A percentile compares a stretch with the other conserved stretches of the same genome.
Evolutionary conservation across 2,888 invertebrate species (phyloP).

Genomic region (Ichneumon xanthorius): DNA sequence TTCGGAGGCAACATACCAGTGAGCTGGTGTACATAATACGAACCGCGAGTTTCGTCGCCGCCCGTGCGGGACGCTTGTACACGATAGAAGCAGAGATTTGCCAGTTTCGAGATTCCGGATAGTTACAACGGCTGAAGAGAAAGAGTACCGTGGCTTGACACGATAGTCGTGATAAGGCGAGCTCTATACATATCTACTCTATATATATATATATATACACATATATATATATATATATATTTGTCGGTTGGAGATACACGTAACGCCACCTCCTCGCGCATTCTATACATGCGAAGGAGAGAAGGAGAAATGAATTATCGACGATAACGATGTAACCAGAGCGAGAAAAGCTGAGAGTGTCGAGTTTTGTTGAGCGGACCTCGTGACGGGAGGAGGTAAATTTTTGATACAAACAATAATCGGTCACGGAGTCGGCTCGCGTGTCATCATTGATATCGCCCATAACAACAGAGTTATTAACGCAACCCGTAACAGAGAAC

Average conservation of each 20-base stretch:
- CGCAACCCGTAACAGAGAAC: neutral
- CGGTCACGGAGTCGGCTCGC: neutral
- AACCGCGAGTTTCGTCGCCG: neutral
- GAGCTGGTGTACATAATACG: neutral
- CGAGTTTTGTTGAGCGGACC: neutral
- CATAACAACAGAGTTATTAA: neutral
- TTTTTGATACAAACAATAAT: conserved; percentile 3
- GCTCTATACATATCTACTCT: neutral
- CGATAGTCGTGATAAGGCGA: conserved; percentile 21
- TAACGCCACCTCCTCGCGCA: neutral
- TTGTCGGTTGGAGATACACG: neutral
- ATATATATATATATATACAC: neutral
- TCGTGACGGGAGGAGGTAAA: neutral
- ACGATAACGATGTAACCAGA: conserved; percentile 14
- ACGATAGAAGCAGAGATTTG: conserved; percentile 12
- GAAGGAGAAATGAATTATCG: conserved; percentile 1
- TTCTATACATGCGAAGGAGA: neutral
- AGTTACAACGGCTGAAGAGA: neutral
- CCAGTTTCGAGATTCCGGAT: neutral
- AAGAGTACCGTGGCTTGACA: conserved; percentile 1
- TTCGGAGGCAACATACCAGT: conserved; percentile 5
- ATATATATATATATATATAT: neutral
- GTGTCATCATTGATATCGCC: neutral
- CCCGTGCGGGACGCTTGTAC: neutral
- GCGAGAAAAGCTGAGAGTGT: neutral